Evolutionary conservation across 1,140 invertebrate species (phyloP).

Genomic region (Centruroides vittatus): DNA sequence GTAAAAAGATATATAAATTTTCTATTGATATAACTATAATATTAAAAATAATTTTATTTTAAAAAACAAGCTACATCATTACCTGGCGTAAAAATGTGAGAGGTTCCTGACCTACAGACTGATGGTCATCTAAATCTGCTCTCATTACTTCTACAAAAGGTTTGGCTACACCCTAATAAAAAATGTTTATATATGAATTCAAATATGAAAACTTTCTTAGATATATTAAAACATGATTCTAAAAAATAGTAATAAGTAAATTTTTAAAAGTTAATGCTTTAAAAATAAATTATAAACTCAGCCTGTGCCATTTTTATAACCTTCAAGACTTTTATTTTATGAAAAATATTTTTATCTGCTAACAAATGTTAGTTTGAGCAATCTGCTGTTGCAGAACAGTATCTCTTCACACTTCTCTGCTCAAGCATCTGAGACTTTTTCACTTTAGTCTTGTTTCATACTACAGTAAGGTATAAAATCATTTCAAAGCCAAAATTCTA

Average conservation of each 20-base stretch:
- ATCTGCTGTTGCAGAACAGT: not conserved
- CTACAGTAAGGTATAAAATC: too few relatives aligned
- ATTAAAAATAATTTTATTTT: too few relatives aligned
- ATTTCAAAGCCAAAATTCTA: not conserved
- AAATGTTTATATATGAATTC: not conserved
- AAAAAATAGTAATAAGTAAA: not conserved
- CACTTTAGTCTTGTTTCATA: too few relatives aligned
- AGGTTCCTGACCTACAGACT: constrained; percentile 91
- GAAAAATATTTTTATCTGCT: not conserved
- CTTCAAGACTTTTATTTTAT: not conserved
- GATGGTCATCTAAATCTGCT: constrained; percentile 96
- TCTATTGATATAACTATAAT: too few relatives aligned
- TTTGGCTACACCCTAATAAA: constrained; percentile 58
- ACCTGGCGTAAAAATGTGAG: constrained; percentile 62
- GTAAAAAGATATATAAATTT: too few relatives aligned
- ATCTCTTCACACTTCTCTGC: too few relatives aligned
- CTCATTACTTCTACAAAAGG: constrained; percentile 88
- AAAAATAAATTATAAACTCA: not conserved
- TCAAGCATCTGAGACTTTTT: too few relatives aligned
- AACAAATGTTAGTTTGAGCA: not conserved
- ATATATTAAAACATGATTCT: not conserved
- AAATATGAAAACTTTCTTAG: not conserved
- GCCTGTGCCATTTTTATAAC: not conserved
- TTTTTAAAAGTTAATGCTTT: not conserved
- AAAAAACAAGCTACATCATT: not conserved